These are phyloP conservation scores for Amphiprion percula DNA, from an alignment of 2,113 vertebrate genomes.

Conservation along the genomic window DNA sequence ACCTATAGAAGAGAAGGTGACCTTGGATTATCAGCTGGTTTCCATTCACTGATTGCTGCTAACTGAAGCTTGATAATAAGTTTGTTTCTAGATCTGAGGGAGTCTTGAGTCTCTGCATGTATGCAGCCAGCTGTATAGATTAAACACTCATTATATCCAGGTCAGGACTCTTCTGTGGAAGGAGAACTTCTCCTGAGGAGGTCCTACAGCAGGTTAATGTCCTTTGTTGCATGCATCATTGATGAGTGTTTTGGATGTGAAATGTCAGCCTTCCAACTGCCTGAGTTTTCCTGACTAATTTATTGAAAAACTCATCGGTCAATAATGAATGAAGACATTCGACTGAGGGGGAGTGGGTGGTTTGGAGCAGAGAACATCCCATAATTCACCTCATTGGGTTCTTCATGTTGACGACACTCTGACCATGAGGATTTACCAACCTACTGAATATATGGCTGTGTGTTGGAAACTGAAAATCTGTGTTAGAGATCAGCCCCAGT, in stretches of 20 bases:
- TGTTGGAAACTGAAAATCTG: not conserved
- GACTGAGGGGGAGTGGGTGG: slow-evolving; percentile 35
- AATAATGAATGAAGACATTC: slow-evolving; percentile 76
- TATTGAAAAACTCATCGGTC: slow-evolving; percentile 63
- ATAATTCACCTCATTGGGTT: slow-evolving; percentile 18
- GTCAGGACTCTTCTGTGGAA: not conserved
- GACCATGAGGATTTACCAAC: not conserved
- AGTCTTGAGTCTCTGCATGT: not conserved
- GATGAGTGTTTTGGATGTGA: slow-evolving; percentile 60
- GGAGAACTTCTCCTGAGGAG: not conserved
- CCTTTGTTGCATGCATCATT: slow-evolving; percentile 63
- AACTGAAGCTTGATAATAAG: slow-evolving; percentile 34
- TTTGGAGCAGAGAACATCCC: not conserved
- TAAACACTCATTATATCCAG: not conserved
- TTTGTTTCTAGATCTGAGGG: slow-evolving; percentile 11
- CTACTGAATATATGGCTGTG: too few species aligned
- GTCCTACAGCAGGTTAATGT: not conserved
- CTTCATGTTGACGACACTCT: not conserved
- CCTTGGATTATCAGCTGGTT: slow-evolving; percentile 35
- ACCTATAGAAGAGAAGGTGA: slow-evolving; percentile 16
- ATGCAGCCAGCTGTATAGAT: too few species aligned
- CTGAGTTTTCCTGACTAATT: slow-evolving; percentile 69
- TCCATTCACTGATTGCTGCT: slow-evolving; percentile 43
- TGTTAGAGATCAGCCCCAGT: too few species aligned
- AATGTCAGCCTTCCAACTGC: slow-evolving; percentile 76